Conservation (phyloP, 2,113 vertebrate genomes). For the Leucopsar rothschildi region DNA sequence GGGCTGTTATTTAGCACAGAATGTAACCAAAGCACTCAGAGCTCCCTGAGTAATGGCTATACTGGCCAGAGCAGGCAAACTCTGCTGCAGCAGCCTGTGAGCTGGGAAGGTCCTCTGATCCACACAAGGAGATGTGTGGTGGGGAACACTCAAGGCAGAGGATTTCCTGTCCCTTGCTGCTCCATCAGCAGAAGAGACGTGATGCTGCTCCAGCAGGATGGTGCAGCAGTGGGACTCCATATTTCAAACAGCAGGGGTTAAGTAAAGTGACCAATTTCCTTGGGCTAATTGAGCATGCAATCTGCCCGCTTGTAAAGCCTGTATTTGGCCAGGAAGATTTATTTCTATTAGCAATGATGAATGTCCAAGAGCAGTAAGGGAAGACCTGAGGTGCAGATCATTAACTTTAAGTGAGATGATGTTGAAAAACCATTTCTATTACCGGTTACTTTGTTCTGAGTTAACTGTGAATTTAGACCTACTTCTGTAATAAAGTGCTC, state of each 20-base stretch:
- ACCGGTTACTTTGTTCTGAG: conserved; percentile 46
- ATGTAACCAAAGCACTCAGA: neutral
- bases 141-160: neutral
- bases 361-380: conserved; percentile 43
- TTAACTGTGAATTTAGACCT: conserved; percentile 52
- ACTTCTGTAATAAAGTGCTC: conserved; percentile 48
- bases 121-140: neutral
- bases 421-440: conserved; percentile 56
- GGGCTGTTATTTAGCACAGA: neutral
- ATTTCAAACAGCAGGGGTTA: conserved; percentile 56
- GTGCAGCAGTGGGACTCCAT: neutral
- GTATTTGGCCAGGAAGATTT: conserved; percentile 62
- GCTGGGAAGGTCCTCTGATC: neutral
- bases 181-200: neutral
- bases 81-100: neutral
- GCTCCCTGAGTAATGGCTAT: neutral
- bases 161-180: neutral
- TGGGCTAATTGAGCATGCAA: conserved; percentile 65
- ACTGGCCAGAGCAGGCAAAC: fast-evolving
- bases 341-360: conserved; percentile 54
- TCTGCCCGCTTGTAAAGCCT: conserved; percentile 58
- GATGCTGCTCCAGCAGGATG: neutral
- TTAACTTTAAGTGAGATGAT: conserved; percentile 53
- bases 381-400: conserved; percentile 53
- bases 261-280: conserved; percentile 60